These are phyloP conservation scores for Cistogaster globosa DNA, from an alignment of 2,888 invertebrate species.

Conservation along the genomic window DNA sequence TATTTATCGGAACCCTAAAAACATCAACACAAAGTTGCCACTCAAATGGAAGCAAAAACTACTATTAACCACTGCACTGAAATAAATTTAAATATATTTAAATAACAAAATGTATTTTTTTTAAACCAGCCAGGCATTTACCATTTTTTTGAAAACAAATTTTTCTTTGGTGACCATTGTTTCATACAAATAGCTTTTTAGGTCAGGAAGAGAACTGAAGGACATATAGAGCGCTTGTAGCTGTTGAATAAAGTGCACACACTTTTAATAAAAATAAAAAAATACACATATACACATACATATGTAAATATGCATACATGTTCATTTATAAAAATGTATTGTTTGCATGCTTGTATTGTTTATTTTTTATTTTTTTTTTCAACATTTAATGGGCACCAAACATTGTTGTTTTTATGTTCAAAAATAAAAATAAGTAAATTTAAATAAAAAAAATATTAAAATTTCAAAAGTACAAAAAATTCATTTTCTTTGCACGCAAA, in stretches of 20 bases:
- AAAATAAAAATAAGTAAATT: background rate
- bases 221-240: constrained; percentile 23
- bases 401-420: constrained; percentile 12
- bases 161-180: constrained; percentile 47
- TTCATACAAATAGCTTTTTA: constrained; percentile 33
- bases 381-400: constrained; percentile 43
- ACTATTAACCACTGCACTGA: constrained; percentile 37
- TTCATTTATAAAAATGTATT: constrained; percentile 15
- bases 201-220: constrained; percentile 37
- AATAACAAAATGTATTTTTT: constrained; percentile 17
- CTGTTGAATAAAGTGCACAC: background rate
- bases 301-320: background rate
- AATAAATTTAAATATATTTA: constrained; percentile 24
- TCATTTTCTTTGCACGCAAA: constrained; percentile 48
- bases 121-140: background rate
- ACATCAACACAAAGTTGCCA: no score
- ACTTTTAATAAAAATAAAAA: background rate
- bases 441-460: background rate
- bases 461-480: constrained; percentile 36
- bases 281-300: background rate
- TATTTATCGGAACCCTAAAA: no score
- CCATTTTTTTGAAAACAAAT: background rate
- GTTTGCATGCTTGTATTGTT: constrained; percentile 33
- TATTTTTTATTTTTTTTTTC: constrained; percentile 28
- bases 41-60: background rate